A percentile compares a stretch with the other conserved stretches of the same genome.
Evolutionary conservation across 2,888 invertebrate species (phyloP).

Genomic region (Eupithecia subumbrata): DNA sequence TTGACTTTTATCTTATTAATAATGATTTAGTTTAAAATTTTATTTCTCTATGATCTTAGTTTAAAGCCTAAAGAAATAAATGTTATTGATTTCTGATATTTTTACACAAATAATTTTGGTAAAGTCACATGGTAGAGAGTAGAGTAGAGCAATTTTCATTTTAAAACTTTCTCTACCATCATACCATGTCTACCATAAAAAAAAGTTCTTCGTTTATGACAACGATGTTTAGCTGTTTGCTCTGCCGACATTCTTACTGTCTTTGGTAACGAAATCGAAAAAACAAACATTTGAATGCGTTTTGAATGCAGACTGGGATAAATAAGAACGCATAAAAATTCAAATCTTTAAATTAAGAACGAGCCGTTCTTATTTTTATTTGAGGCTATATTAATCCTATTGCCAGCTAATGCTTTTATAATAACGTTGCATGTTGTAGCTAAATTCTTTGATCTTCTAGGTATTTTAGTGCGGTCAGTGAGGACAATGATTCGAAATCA

Average conservation of each 20-base stretch:
- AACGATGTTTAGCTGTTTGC: neutral
- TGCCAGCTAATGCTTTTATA: neutral
- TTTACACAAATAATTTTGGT: neutral
- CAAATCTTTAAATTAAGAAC: neutral
- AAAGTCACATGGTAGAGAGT: no score
- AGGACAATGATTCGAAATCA: slow-evolving; percentile 64
- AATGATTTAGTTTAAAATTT: no score
- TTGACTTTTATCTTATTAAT: neutral
- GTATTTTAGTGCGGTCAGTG: slow-evolving; percentile 46
- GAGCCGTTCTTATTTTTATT: neutral
- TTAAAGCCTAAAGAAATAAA: neutral
- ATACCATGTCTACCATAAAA: no score
- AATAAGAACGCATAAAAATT: neutral
- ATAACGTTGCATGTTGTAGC: neutral
- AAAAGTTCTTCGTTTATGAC: neutral
- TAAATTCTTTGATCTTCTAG: slow-evolving; percentile 53
- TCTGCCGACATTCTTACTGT: neutral
- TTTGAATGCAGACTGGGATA: neutral
- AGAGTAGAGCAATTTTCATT: no score
- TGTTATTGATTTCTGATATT: neutral
- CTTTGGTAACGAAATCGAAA: neutral
- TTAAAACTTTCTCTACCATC: no score
- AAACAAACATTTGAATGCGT: neutral
- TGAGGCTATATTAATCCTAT: neutral
- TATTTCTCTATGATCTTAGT: no score